These are phyloP conservation scores for Drosophila paucipuncta DNA, from an alignment of 2,888 invertebrate species.

Conservation along the genomic window DNA sequence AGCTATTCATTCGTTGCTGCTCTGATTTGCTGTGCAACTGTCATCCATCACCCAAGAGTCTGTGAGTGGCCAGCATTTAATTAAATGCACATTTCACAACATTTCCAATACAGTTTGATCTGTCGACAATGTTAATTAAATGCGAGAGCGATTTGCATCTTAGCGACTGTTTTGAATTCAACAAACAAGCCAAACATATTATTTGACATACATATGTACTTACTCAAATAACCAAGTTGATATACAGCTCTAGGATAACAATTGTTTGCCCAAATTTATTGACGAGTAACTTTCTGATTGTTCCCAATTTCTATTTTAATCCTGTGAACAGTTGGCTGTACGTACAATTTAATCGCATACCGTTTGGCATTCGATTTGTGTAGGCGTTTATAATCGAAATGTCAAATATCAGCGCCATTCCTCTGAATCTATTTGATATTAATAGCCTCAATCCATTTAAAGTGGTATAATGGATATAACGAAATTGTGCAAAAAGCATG, in stretches of 20 bases:
- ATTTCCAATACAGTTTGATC: background rate
- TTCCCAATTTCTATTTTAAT: background rate
- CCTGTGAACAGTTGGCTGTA: background rate
- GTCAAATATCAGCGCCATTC: background rate
- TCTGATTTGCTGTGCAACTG: constrained; percentile 8
- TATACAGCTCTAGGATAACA: background rate
- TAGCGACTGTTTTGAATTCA: background rate
- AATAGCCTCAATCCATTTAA: background rate
- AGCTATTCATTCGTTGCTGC: constrained; percentile 39
- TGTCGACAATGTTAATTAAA: background rate
- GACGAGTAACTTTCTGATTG: background rate
- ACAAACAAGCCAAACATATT: background rate
- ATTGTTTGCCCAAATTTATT: background rate
- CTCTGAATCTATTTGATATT: background rate
- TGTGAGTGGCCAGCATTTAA: constrained; percentile 59
- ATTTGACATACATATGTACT: background rate
- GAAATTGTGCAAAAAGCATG: background rate
- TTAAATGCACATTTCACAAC: constrained; percentile 52
- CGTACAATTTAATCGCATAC: background rate
- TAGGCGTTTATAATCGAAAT: too few relatives aligned
- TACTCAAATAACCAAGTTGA: background rate
- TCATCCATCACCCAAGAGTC: constrained; percentile 1
- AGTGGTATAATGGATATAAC: background rate
- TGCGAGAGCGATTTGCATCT: background rate
- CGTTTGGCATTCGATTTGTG: background rate